Conservation (phyloP, 2,888 invertebrate species). For the Eubasilissa splendida region DNA sequence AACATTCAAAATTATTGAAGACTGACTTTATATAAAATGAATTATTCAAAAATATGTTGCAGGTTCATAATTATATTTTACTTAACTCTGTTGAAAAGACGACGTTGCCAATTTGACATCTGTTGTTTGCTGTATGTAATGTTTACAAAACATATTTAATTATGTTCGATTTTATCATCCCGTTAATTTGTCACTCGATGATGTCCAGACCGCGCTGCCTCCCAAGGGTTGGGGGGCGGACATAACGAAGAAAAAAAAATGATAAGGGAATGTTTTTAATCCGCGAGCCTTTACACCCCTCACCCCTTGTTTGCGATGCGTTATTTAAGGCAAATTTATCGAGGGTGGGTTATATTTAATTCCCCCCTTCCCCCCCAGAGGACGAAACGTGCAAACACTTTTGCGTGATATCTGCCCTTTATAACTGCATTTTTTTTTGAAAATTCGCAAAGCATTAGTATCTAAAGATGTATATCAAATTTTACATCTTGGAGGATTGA, state of each 20-base stretch:
- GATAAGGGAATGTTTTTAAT: slow-evolving; percentile 52
- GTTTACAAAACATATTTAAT: too few relatives aligned
- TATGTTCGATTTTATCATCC: slow-evolving; percentile 28
- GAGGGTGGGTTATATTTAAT: slow-evolving; percentile 27
- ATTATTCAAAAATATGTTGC: too few relatives aligned
- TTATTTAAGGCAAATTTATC: slow-evolving; percentile 57
- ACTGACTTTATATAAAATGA: too few relatives aligned
- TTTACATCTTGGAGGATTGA: too few relatives aligned
- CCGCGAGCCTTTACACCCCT: slow-evolving; percentile 53
- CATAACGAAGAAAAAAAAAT: slow-evolving; percentile 41
- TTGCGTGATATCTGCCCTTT: background rate
- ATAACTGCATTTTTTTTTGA: background rate
- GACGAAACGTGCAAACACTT: slow-evolving; percentile 4
- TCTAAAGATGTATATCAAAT: too few relatives aligned
- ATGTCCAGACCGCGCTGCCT: background rate
- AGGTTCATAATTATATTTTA: too few relatives aligned
- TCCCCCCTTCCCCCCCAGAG: background rate
- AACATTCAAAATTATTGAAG: too few relatives aligned
- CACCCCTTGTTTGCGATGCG: slow-evolving; percentile 53
- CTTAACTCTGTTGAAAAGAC: too few relatives aligned
- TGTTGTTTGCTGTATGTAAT: too few relatives aligned
- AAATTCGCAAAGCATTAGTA: background rate
- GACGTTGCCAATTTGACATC: too few relatives aligned
- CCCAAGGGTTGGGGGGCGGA: background rate
- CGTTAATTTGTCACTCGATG: background rate